Evolutionary conservation across 2,113 vertebrate species (phyloP).

Genomic region (Gila orcuttii): DNA sequence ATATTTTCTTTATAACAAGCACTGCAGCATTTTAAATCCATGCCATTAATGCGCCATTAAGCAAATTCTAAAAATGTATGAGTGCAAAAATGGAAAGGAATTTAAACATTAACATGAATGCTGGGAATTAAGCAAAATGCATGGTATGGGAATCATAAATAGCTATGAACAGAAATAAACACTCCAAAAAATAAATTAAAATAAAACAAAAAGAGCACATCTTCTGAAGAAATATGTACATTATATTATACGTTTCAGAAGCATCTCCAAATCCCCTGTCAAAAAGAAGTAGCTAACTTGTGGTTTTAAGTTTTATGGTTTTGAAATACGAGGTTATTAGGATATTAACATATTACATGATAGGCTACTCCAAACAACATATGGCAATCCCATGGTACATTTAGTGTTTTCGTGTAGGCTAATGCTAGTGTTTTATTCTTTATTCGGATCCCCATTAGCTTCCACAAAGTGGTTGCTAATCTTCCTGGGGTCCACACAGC

Average conservation of each 20-base stretch:
- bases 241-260: not conserved
- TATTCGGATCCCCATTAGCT: too few relatives aligned
- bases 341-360: not conserved
- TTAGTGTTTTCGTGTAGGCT: not conserved
- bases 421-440: not conserved
- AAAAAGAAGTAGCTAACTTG: not conserved
- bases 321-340: too few relatives aligned
- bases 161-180: not conserved
- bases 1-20: not conserved
- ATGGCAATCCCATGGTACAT: not conserved
- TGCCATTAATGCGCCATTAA: not conserved
- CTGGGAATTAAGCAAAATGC: not conserved
- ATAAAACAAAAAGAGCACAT: not conserved
- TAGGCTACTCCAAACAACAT: not conserved
- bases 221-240: not conserved
- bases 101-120: not conserved
- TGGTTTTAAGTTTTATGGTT: not conserved
- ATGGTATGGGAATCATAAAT: not conserved
- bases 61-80: not conserved
- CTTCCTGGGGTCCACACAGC: too few relatives aligned
- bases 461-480: too few relatives aligned
- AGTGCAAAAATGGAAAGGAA: not conserved
- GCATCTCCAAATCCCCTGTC: not conserved
- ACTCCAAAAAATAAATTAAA: not conserved
- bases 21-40: not conserved